Percentiles rank a stretch among this genome's conserved stretches.
phyloP scores from a whole-genome alignment of 2,113 vertebrate species.

The Orientallactaga bullata region DNA sequence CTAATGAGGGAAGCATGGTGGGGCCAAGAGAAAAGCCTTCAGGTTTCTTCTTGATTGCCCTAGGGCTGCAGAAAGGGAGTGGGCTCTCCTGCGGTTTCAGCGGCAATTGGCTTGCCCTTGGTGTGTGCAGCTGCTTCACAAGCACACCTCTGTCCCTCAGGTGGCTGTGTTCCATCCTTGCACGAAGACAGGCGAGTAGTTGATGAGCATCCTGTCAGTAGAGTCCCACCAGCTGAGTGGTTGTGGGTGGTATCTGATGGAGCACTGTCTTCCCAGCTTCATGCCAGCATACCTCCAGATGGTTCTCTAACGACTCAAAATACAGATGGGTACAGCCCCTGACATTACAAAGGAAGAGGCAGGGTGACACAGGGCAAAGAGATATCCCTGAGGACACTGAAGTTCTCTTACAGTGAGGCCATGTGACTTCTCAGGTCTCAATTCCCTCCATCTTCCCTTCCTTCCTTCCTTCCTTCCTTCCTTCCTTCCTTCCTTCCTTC shows the following conservation, averaged over 20 bases:
- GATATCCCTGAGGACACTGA: accelerated
- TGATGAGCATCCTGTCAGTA: background rate
- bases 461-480: no score
- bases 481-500: no score
- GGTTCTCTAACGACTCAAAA: background rate
- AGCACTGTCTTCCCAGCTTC: background rate
- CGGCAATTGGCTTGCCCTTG: background rate
- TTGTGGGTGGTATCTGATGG: background rate
- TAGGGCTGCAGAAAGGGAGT: background rate
- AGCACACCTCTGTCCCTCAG: background rate
- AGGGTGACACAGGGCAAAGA: background rate
- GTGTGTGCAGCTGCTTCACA: no score
- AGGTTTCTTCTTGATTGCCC: background rate
- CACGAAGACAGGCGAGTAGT: background rate
- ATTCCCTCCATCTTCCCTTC: no score
- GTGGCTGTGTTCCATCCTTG: background rate
- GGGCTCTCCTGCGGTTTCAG: background rate
- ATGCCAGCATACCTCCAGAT: background rate
- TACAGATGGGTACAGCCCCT: background rate
- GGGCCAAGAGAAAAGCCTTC: background rate
- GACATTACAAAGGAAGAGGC: no score
- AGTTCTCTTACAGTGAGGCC: background rate
- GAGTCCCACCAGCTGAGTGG: background rate
- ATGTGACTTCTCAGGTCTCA: background rate
- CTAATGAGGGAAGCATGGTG: background rate